phyloP scores from a whole-genome alignment of 2,797 vertebrate genomes.

The Phyllotis vaccarum region DNA sequence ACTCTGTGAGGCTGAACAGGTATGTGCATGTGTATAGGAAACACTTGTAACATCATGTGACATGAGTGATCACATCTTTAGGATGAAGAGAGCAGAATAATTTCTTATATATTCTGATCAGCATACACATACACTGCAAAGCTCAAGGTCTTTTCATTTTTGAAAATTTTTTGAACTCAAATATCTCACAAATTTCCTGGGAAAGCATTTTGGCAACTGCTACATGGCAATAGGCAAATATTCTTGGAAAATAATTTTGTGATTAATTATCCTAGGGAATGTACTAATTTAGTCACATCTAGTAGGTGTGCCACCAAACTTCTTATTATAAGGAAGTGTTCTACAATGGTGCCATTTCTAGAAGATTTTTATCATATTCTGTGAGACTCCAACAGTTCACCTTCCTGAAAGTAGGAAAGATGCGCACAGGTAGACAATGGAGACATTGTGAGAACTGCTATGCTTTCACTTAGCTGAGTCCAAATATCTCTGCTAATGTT shows the following conservation, averaged over 20 bases:
- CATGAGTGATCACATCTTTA: neutral
- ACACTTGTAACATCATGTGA: neutral
- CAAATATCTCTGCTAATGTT: constrained; percentile 48
- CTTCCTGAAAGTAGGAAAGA: neutral
- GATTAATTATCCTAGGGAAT: neutral
- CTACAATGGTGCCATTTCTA: neutral
- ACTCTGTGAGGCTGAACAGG: neutral
- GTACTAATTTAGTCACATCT: neutral
- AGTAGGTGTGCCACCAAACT: neutral
- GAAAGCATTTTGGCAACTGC: neutral
- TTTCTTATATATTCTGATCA: neutral
- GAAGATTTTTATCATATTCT: constrained; percentile 22
- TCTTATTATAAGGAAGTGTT: neutral
- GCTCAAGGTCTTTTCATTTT: constrained; percentile 39
- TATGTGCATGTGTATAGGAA: neutral
- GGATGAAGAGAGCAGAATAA: neutral
- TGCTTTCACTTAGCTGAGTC: constrained; percentile 33
- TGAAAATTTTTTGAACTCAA: constrained; percentile 42
- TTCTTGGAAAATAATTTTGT: constrained; percentile 33
- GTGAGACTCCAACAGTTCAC: neutral
- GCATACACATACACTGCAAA: neutral
- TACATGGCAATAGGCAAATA: neutral
- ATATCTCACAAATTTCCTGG: constrained; percentile 1
- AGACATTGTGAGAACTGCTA: neutral
- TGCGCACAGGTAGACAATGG: neutral